Evolutionary conservation across 2,113 vertebrate genomes (phyloP).

Genomic region (Mixornis gularis): DNA sequence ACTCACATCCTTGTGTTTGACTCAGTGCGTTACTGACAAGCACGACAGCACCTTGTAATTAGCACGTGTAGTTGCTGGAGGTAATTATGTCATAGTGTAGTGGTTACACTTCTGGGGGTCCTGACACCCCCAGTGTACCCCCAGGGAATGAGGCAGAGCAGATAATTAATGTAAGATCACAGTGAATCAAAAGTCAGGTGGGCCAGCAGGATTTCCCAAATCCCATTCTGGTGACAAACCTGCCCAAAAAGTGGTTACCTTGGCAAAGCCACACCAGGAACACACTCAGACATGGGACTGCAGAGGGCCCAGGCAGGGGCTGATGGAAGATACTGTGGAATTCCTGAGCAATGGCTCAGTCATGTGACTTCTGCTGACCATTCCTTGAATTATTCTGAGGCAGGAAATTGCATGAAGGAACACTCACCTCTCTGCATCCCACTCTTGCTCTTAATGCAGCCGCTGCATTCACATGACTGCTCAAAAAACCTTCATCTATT

Average conservation of each 20-base stretch:
- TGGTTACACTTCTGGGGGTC: fast-evolving
- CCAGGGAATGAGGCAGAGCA: background rate
- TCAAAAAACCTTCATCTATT: background rate
- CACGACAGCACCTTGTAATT: background rate
- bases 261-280: background rate
- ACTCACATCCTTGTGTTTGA: background rate
- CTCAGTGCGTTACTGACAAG: background rate
- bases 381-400: background rate
- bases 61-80: background rate
- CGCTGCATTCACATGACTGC: fast-evolving
- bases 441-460: background rate
- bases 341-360: background rate
- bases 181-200: background rate
- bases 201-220: background rate
- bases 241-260: background rate
- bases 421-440: background rate
- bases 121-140: background rate
- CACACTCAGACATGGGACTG: fast-evolving
- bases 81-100: background rate
- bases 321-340: background rate
- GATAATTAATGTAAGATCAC: fast-evolving
- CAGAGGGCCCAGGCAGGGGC: background rate
- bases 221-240: background rate
- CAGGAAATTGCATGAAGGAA: background rate
- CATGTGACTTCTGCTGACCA: background rate